These are phyloP conservation scores for Gasterosteus aculeatus DNA, from an alignment of 2,113 vertebrate genomes.

Conservation along the genomic window DNA sequence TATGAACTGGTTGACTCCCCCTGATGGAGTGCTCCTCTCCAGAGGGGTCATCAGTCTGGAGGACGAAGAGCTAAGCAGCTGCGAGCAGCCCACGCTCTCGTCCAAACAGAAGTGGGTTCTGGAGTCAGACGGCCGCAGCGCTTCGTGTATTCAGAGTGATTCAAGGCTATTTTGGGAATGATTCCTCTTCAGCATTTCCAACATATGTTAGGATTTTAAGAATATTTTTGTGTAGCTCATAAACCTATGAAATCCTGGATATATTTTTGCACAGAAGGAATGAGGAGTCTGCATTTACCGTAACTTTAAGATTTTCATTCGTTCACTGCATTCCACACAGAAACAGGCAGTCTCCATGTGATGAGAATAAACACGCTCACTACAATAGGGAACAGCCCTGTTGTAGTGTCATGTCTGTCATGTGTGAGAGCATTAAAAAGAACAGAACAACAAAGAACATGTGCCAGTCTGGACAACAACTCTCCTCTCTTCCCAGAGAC, in stretches of 20 bases:
- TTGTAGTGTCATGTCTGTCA: constrained; percentile 37
- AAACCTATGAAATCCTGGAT: neutral
- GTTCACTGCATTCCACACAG: neutral
- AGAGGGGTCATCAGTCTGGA: neutral
- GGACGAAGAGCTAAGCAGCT: constrained; percentile 10
- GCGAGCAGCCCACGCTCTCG: neutral
- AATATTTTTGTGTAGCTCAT: too few relatives aligned
- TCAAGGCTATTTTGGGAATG: neutral
- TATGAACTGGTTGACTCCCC: neutral
- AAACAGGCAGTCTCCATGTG: constrained; percentile 6
- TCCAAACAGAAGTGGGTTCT: neutral
- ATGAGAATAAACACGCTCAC: constrained; percentile 21
- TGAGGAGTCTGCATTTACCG: neutral
- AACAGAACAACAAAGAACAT: constrained; percentile 20
- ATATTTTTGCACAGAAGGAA: neutral
- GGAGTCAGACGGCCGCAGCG: neutral
- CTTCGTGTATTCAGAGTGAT: neutral
- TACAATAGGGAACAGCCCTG: constrained; percentile 40
- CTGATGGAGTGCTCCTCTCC: neutral
- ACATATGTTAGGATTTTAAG: too few relatives aligned
- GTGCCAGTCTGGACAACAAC: neutral
- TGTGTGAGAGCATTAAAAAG: constrained; percentile 28
- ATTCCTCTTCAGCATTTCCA: neutral
- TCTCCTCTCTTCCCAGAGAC: neutral
- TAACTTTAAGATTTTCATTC: neutral